These are phyloP conservation scores for Notiomystis cincta DNA, from an alignment of 2,113 vertebrate species.

Conservation along the genomic window DNA sequence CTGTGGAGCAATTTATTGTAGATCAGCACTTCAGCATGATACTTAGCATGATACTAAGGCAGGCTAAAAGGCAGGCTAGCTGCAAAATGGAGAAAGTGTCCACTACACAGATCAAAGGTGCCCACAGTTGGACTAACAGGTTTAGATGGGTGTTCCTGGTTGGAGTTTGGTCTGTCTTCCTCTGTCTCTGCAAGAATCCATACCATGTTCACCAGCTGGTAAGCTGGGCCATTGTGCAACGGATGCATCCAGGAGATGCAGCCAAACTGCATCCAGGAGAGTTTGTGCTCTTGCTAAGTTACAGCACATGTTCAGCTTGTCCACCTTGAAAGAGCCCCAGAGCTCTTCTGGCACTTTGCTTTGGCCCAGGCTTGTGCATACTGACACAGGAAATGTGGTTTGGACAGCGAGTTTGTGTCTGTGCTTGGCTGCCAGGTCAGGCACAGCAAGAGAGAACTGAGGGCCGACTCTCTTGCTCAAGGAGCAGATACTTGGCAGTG, in stretches of 20 bases:
- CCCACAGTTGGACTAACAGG: not conserved
- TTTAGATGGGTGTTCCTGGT: accelerated
- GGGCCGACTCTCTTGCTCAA: not conserved
- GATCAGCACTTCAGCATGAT: not conserved
- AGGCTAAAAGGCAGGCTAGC: not conserved
- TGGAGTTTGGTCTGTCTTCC: not conserved
- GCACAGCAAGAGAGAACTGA: not conserved
- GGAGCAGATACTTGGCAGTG: not conserved
- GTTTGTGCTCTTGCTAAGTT: not conserved
- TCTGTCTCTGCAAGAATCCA: not conserved
- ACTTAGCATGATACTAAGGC: not conserved
- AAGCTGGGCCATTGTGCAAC: not conserved
- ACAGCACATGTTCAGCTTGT: not conserved
- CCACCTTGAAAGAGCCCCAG: not conserved
- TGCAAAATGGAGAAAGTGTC: not conserved
- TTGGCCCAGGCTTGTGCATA: not conserved
- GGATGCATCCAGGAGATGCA: not conserved
- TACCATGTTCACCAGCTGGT: not conserved
- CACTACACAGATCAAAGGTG: not conserved
- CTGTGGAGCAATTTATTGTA: not conserved
- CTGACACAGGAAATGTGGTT: not conserved
- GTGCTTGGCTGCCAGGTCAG: not conserved
- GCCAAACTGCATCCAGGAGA: not conserved
- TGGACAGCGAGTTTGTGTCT: not conserved
- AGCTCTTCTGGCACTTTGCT: not conserved